Percentiles rank a stretch among this genome's conserved stretches.
Conservation (phyloP, 1,140 invertebrate species). For the Leptopilina boulardi region DNA sequence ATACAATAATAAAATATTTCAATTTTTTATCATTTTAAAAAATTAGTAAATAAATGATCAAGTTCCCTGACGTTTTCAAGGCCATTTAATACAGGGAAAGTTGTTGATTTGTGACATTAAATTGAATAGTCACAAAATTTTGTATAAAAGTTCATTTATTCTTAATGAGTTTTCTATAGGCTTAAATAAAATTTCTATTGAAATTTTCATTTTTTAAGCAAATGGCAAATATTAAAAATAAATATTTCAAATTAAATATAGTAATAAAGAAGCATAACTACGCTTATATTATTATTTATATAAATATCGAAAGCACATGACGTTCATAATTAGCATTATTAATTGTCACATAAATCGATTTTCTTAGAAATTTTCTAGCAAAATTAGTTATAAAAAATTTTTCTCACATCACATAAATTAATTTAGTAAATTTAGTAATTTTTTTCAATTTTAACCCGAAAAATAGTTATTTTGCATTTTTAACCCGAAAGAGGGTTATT, state of each 20-base stretch:
- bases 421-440: no score
- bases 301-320: neutral
- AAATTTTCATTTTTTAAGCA: neutral
- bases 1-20: no score
- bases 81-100: no score
- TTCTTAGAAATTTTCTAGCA: neutral
- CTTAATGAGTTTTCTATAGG: neutral
- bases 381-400: neutral
- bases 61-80: no score
- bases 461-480: no score
- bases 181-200: neutral
- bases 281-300: neutral
- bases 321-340: slow-evolving; percentile 5
- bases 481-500: no score
- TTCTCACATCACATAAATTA: neutral
- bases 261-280: neutral
- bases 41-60: no score
- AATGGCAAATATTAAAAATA: neutral
- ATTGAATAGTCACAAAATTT: slow-evolving; percentile 15
- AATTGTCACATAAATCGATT: slow-evolving; percentile 17
- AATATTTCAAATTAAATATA: neutral
- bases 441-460: no score
- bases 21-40: no score
- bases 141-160: neutral
- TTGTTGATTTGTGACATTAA: neutral